Percentiles rank a stretch among this genome's conserved stretches.
Conservation (phyloP, 2,797 vertebrate species). For the Euthynnus affinis region DNA sequence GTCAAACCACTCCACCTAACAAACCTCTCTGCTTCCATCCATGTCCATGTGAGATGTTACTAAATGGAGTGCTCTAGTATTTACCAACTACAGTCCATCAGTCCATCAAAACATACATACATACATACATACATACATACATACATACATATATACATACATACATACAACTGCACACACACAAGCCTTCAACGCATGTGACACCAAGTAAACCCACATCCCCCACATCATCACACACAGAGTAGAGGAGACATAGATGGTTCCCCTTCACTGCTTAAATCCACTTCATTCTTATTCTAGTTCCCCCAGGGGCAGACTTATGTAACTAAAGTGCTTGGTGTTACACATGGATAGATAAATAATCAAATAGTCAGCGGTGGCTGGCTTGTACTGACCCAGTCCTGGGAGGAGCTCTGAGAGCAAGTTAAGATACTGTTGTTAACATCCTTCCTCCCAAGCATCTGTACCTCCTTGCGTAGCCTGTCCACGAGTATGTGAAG, state of each 20-base stretch:
- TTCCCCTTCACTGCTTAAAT: slow-evolving; percentile 67
- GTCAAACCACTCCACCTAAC: neutral
- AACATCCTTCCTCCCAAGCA: slow-evolving; percentile 14
- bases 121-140: neutral
- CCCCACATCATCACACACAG: slow-evolving; percentile 52
- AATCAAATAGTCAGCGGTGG: slow-evolving; percentile 72
- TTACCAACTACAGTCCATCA: neutral
- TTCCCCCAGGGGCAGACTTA: slow-evolving; percentile 74
- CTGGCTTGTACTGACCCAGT: slow-evolving; percentile 60
- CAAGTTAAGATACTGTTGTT: slow-evolving; percentile 30
- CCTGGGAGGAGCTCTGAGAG: slow-evolving; percentile 59
- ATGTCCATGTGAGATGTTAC: neutral
- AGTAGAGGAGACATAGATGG: slow-evolving; percentile 50
- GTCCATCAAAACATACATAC: neutral
- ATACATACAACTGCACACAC: neutral
- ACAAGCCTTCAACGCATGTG: slow-evolving; percentile 13
- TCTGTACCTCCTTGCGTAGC: slow-evolving; percentile 9
- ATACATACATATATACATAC: neutral
- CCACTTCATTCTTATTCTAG: slow-evolving; percentile 69
- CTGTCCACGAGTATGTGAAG: slow-evolving; percentile 15
- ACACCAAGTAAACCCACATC: slow-evolving; percentile 37
- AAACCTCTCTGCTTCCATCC: neutral
- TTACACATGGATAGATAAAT: slow-evolving; percentile 77
- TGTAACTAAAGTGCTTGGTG: slow-evolving; percentile 75
- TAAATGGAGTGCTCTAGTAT: slow-evolving; percentile 5